Evolutionary conservation across 2,113 vertebrate species (phyloP), one percentile per base, ranked within the genome.

Genomic region (Solea senegalensis): DNA sequence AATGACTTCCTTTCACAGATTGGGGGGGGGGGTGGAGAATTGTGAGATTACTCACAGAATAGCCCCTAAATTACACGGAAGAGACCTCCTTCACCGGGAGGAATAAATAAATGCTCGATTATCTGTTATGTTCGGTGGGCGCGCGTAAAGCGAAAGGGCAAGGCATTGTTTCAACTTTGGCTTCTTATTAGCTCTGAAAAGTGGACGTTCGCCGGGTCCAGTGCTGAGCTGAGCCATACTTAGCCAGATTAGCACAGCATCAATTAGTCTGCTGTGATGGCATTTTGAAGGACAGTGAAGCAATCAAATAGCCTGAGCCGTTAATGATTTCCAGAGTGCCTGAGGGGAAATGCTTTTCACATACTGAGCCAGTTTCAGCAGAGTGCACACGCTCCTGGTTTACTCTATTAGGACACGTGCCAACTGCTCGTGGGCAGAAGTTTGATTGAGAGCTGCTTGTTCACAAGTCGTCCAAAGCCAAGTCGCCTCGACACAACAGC

Each of bases 401-500:
- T 28, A 28, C 58, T 53, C 27, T 48, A 15, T 14, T 51, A 55
- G 77, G 63, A 79, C 13, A 0, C 7, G 28, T 16, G 80, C 69
- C 79, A 83, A 34, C 54, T 28, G 78, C 65, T 82, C 54, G 40
- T 15, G 64, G 64, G 80, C 64, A 39, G 8, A 12, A n/a, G 49
- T 5, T 11, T 79, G 80, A 88, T 46, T 85, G 81, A 88, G 85
- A 81, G 81, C 69, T 60, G 70, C 45, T 56, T 56, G 21, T 80
- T 82, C 44, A 52, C 57, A 68, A 69, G 21, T 57, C 53, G 21
- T 45, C 73, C 85, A 89, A 87, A 91, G 90, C 90, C 89, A 86
- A 91, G 90, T 87, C 69, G 72, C 89, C 86, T 88, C 82, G 87
- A 92, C 88, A 82, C 74, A 86, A 72, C 71, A 67, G 66, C 21